Conservation (phyloP, 2,888 invertebrate genomes). For the Eumerus sabulonum region DNA sequence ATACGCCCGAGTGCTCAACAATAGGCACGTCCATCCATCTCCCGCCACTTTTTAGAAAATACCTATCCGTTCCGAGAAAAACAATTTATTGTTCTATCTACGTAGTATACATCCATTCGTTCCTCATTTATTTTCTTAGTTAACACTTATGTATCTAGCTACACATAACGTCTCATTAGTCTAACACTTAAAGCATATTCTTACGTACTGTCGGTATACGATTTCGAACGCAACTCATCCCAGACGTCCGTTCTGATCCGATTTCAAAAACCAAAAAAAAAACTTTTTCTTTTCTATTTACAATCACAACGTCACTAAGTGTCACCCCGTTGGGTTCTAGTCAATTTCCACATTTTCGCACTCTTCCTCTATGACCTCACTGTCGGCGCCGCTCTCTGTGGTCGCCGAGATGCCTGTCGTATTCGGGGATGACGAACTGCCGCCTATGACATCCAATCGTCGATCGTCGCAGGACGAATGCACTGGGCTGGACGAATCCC, state of each 20-base stretch:
- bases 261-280: slow-evolving; percentile 10
- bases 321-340: slow-evolving; percentile 67
- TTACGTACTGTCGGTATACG: slow-evolving; percentile 63
- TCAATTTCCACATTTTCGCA: slow-evolving; percentile 79
- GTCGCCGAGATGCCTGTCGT: slow-evolving; percentile 33
- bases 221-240: not conserved
- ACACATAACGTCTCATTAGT: slow-evolving; percentile 14
- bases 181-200: slow-evolving; percentile 48
- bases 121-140: not conserved
- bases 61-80: no score
- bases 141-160: slow-evolving; percentile 41
- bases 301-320: slow-evolving; percentile 39
- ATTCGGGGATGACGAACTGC: slow-evolving; percentile 50
- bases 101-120: no score
- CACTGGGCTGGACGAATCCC: slow-evolving; percentile 52
- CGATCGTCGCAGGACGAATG: slow-evolving; percentile 52
- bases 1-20: no score
- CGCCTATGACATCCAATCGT: slow-evolving; percentile 50
- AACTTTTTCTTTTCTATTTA: slow-evolving; percentile 45
- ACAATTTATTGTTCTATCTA: no score
- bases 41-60: no score
- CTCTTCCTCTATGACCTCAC: slow-evolving; percentile 74
- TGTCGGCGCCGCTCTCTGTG: slow-evolving; percentile 60
- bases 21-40: no score
- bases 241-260: no score